A percentile compares a stretch with the other conserved stretches of the same genome.
Conservation (phyloP, 2,888 invertebrate species). For the Cordilura impudica region DNA sequence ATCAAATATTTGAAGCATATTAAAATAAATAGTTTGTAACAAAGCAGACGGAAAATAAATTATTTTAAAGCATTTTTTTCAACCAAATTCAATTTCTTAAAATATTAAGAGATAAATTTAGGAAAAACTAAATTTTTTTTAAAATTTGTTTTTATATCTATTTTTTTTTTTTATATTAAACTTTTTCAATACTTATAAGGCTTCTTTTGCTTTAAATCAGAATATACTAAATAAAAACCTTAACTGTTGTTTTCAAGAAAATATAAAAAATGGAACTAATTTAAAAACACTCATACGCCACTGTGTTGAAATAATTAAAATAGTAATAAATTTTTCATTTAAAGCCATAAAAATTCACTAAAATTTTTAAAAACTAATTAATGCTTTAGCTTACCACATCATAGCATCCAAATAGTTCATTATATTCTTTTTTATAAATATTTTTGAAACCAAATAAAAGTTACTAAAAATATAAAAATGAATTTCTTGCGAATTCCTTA, state of each 20-base stretch:
- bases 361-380: background rate
- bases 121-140: no score
- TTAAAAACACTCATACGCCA: constrained; percentile 42
- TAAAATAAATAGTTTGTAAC: no score
- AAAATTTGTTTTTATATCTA: background rate
- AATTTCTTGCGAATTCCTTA: background rate
- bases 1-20: no score
- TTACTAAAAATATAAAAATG: background rate
- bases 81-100: no score
- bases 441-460: background rate
- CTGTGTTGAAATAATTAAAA: background rate
- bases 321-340: background rate
- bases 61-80: no score
- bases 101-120: no score
- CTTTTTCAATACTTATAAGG: constrained; percentile 3
- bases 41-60: no score
- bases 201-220: background rate
- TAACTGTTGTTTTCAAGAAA: background rate
- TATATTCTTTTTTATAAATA: background rate
- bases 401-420: constrained; percentile 74
- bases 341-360: constrained; percentile 1
- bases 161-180: background rate
- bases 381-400: constrained; percentile 68
- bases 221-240: background rate
- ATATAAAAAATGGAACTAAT: background rate